A percentile compares a stretch with the other conserved stretches of the same genome.
phyloP scores from a whole-genome alignment of 2,797 vertebrate species.

The Fratercula arctica region DNA sequence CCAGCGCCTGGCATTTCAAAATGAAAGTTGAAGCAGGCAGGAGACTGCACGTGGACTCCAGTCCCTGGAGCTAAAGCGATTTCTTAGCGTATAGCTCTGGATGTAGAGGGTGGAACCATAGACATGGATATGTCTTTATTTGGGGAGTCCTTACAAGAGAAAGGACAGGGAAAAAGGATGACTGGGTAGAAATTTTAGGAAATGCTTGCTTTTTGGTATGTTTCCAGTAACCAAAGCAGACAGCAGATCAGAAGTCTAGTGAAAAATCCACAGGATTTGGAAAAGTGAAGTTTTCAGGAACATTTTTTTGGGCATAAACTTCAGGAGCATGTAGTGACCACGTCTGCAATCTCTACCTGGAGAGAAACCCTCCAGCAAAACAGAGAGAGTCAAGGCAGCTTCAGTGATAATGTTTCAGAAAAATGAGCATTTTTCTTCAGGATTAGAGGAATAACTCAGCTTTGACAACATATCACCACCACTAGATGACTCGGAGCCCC shows the following conservation, averaged over 20 bases:
- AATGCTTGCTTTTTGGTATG: not conserved
- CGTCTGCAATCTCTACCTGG: not conserved
- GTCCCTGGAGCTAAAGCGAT: not conserved
- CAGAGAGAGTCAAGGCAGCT: not conserved
- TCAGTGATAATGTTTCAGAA: not conserved
- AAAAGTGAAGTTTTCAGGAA: not conserved
- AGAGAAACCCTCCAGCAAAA: not conserved
- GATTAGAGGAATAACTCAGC: not conserved
- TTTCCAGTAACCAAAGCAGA: not conserved
- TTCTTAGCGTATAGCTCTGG: not conserved
- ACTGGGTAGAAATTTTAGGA: not conserved
- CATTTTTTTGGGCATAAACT: not conserved
- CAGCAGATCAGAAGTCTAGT: not conserved
- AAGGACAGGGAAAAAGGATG: not conserved
- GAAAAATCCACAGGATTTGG: not conserved
- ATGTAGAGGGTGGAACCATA: not conserved
- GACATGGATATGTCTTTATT: not conserved
- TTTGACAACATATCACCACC: accelerated
- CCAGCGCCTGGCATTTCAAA: not conserved
- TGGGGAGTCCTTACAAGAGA: not conserved
- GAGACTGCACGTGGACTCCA: not conserved
- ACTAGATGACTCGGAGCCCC: accelerated
- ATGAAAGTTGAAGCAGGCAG: not conserved
- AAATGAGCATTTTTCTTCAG: not conserved
- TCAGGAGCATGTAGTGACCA: not conserved